phyloP scores from a whole-genome alignment of 1,140 invertebrate species.

The Drosophila sproati region DNA sequence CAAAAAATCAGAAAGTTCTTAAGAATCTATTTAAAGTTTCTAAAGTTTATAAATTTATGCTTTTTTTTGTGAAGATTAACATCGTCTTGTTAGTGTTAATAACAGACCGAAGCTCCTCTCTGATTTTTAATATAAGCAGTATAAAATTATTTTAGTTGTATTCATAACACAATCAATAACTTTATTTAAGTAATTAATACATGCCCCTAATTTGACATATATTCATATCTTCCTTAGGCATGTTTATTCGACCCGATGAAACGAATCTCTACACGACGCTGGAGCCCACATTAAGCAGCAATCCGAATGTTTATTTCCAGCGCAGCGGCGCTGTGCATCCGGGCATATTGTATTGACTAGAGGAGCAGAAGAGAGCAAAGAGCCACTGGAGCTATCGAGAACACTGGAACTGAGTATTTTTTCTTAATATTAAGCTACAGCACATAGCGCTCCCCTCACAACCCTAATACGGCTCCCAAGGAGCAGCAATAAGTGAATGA shows the following conservation, averaged over 20 bases:
- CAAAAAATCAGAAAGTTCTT: too few species aligned
- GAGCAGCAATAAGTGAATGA: constrained; percentile 73
- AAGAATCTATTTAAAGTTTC: too few species aligned
- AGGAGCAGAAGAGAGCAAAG: constrained; percentile 23
- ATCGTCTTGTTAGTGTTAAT: too few species aligned
- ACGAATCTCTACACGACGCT: constrained; percentile 92
- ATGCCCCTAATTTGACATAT: constrained; percentile 59
- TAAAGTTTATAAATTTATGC: neutral
- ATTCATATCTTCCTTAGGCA: constrained; percentile 86
- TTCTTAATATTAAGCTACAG: constrained; percentile 67
- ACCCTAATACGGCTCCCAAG: constrained; percentile 72
- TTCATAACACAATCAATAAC: neutral
- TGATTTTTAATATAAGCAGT: too few species aligned
- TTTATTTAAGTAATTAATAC: neutral
- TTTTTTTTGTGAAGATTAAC: neutral
- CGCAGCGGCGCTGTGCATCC: constrained; percentile 90
- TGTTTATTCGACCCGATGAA: constrained; percentile 91
- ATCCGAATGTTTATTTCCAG: constrained; percentile 94
- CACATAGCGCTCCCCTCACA: constrained; percentile 42
- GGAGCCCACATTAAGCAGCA: constrained; percentile 92
- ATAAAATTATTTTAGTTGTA: too few species aligned
- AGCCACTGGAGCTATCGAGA: constrained; percentile 70
- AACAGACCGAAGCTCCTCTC: too few species aligned
- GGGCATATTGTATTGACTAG: constrained; percentile 91
- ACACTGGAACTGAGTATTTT: constrained; percentile 81